Conservation (phyloP, 1,140 invertebrate species). For the Ceratina calcarata region DNA sequence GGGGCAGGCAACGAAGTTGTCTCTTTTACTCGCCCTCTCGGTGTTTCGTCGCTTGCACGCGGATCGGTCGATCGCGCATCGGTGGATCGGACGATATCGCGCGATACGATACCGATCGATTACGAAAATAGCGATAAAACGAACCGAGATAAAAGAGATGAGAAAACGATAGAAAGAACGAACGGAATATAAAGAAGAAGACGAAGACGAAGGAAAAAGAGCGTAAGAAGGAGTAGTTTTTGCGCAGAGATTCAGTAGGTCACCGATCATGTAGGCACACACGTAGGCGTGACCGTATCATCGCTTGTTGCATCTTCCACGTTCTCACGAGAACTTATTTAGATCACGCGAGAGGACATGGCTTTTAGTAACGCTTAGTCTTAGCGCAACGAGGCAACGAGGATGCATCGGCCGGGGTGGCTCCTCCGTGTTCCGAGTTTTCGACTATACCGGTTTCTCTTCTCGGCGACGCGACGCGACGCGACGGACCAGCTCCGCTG, state of each 20-base stretch:
- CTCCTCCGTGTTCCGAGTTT: constrained; percentile 11
- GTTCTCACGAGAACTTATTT: constrained; percentile 39
- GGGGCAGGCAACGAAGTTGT: not conserved
- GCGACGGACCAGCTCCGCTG: not conserved
- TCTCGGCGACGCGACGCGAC: not conserved
- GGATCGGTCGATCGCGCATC: constrained; percentile 1
- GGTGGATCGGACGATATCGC: too few species aligned
- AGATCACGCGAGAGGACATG: constrained; percentile 57
- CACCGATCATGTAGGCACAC: constrained; percentile 62
- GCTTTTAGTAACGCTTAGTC: constrained; percentile 62
- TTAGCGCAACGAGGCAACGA: constrained; percentile 52
- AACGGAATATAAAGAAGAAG: too few species aligned
- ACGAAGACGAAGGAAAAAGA: not conserved
- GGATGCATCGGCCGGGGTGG: constrained; percentile 59
- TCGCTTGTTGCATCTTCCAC: constrained; percentile 61
- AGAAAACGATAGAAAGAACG: not conserved
- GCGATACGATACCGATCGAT: not conserved
- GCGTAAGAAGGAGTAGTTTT: constrained; percentile 13
- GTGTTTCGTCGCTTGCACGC: not conserved
- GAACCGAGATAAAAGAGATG: too few species aligned
- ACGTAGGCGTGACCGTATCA: constrained; percentile 63
- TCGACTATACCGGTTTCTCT: not conserved
- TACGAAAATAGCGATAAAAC: not conserved
- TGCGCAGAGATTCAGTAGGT: constrained; percentile 53
- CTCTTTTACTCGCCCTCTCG: not conserved